Percentiles rank a stretch among this genome's conserved stretches.
These are phyloP conservation scores for Molossus molossus DNA, from an alignment of 2,797 vertebrate species.

Conservation along the genomic window DNA sequence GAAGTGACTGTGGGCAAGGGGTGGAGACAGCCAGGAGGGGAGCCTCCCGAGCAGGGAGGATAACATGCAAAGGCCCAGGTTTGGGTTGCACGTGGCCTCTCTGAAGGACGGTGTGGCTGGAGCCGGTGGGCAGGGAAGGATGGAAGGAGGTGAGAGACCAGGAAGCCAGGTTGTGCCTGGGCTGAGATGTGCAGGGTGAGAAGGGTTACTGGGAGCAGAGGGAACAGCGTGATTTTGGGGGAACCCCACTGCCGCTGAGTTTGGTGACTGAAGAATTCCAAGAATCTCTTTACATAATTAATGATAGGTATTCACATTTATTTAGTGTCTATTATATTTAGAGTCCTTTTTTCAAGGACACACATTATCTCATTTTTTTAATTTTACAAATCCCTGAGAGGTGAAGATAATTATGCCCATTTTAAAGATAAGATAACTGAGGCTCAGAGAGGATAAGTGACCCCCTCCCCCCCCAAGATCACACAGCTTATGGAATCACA, in stretches of 20 bases:
- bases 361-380: background rate
- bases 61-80: too few relatives aligned
- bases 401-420: background rate
- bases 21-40: rapidly evolving
- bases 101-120: background rate
- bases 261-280: background rate
- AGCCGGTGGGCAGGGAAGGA: background rate
- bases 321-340: background rate
- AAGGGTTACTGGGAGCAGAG: background rate
- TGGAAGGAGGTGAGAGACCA: background rate
- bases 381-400: background rate
- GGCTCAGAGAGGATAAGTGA: background rate
- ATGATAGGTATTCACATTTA: background rate
- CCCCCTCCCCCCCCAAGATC: background rate
- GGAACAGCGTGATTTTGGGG: background rate
- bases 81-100: too few relatives aligned
- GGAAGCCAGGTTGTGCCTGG: background rate
- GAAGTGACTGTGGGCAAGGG: background rate
- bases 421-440: conserved; percentile 42
- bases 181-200: background rate
- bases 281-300: background rate
- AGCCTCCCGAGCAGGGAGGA: background rate
- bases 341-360: background rate
- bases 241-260: background rate
- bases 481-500: background rate